Evolutionary conservation across 1,140 invertebrate species (phyloP), one percentile per base, ranked within the genome.

Genomic region (Rhysida immarginata): DNA sequence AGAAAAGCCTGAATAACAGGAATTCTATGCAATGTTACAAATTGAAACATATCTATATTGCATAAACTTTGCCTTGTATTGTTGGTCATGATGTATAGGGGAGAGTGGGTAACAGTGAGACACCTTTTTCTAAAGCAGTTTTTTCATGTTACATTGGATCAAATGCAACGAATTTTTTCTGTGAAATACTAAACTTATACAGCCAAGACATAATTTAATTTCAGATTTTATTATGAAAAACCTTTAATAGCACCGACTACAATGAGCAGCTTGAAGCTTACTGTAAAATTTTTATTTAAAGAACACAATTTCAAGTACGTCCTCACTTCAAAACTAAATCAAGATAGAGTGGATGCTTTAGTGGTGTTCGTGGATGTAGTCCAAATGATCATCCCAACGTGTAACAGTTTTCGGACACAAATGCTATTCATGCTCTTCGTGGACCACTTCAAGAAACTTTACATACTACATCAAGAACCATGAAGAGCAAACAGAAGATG

Each of bases 331-430:
- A 49, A 49, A 24, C 46, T 49, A 24, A 49, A 49, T 49, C 46
- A 49, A 20, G 46, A 49, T 24, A 13, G 8, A 11, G 46, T 49
- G 18, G 46, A 13, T 13, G 46, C 11, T 49, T 49, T 24, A 49
- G 46, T 20, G 20, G 8, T 20, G 46, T 49, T 18, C 46, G 46
- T 24, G n/a, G n/a, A n/a, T n/a, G n/a, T n/a, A n/a, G n/a, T n/a
- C n/a, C n/a, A n/a, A n/a, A n/a, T n/a, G n/a, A 49, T 49, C 46
- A 49, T 20, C 46, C 46, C 8, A 20, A 49, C 23, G 46, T 49
- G 46, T 13, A 49, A 11, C 35, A 41, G 35, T 41, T 41, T 41
- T 11, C 35, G 35, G 11, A 41, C 11, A 11, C n/a, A n/a, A 49
- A 49, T 49, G 8, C 46, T 11, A 20, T 49, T 49, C 11, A 24